A percentile compares a stretch with the other conserved stretches of the same genome.
Conservation (phyloP, 2,113 vertebrate genomes). For the Bos javanicus region DNA sequence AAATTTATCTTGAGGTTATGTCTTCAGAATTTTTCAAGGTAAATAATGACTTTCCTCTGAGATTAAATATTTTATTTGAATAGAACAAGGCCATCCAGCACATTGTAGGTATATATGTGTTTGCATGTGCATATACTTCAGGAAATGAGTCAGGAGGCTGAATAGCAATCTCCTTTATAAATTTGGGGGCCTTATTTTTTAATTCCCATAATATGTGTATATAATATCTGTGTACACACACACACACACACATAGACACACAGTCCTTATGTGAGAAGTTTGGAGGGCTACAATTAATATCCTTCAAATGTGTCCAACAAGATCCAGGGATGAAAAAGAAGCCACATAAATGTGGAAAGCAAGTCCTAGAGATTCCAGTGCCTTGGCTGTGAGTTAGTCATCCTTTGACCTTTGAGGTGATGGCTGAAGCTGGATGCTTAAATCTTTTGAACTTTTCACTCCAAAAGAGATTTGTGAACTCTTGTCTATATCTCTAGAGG, state of each 20-base stretch:
- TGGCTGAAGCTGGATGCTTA: not conserved
- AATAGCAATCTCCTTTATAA: slow-evolving; percentile 4
- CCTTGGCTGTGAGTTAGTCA: not conserved
- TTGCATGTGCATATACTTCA: not conserved
- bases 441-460: not conserved
- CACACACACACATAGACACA: not conserved
- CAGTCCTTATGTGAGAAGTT: not conserved
- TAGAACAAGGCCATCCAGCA: not conserved
- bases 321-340: not conserved
- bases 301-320: not conserved
- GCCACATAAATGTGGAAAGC: not conserved
- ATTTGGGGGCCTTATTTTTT: not conserved
- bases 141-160: not conserved
- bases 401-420: slow-evolving; percentile 7
- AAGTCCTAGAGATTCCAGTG: not conserved
- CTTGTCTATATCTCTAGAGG: not conserved
- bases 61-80: slow-evolving; percentile 13
- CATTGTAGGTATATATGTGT: not conserved
- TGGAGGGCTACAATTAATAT: not conserved
- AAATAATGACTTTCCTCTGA: not conserved
- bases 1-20: not conserved
- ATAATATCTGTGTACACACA: not conserved
- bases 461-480: not conserved
- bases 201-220: not conserved
- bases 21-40: not conserved